phyloP scores from a whole-genome alignment of 2,113 vertebrate genomes.

The Barnardius zonarius region DNA sequence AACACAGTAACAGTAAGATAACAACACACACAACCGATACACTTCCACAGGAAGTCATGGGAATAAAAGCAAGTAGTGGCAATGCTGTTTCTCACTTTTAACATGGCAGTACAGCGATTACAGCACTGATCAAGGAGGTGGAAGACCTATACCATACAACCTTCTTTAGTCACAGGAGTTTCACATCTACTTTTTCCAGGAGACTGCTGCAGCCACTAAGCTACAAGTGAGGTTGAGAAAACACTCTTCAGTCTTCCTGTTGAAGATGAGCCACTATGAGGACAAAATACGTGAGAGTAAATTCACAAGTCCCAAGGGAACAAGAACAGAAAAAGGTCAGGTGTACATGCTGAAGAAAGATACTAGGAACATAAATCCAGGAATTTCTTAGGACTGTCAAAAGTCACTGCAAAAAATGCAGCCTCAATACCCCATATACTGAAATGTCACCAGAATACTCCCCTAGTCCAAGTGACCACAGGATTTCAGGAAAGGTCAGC shows the following conservation, averaged over 20 bases:
- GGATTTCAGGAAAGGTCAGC: not conserved
- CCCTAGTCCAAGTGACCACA: not conserved
- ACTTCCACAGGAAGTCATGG: not conserved
- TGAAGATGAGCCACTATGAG: not conserved
- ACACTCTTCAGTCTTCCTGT: not conserved
- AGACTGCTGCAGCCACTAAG: not conserved
- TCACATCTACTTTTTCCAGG: not conserved
- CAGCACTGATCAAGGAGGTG: not conserved
- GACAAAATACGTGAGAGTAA: not conserved
- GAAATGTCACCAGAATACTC: not conserved
- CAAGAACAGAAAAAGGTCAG: not conserved
- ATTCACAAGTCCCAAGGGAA: not conserved
- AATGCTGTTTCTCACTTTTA: not conserved
- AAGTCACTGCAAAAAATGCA: not conserved
- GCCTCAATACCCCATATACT: not conserved
- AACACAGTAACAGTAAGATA: not conserved
- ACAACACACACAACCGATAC: not conserved
- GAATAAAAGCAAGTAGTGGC: not conserved
- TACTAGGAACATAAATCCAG: not conserved
- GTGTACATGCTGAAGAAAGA: not conserved
- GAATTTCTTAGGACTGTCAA: not conserved
- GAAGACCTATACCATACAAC: not conserved
- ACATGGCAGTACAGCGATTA: accelerated
- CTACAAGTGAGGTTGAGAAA: not conserved
- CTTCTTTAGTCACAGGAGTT: not conserved